Evolutionary conservation across 2,113 vertebrate genomes (phyloP).

Genomic region (Phodopus roborovskii): DNA sequence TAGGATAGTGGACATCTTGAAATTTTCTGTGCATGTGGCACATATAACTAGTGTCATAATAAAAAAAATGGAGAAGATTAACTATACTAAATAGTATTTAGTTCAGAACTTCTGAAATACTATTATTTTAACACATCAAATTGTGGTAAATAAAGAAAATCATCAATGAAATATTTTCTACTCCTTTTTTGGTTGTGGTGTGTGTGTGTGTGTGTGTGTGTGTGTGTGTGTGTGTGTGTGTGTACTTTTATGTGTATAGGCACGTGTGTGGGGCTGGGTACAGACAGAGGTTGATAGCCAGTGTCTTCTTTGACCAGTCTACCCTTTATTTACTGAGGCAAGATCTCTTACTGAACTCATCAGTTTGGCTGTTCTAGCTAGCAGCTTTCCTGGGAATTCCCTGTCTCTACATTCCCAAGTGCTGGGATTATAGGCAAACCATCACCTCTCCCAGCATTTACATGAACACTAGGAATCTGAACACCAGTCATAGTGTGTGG

Average conservation of each 20-base stretch:
- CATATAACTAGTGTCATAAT: background rate
- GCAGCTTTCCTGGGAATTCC: background rate
- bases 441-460: background rate
- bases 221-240: no score
- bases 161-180: slow-evolving; percentile 6
- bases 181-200: background rate
- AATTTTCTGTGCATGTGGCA: background rate
- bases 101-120: background rate
- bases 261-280: background rate
- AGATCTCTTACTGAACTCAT: background rate
- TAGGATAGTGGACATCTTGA: background rate
- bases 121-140: slow-evolving; percentile 31
- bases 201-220: background rate
- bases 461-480: background rate
- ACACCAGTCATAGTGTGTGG: background rate
- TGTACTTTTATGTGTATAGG: background rate
- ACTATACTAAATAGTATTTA: slow-evolving; percentile 8
- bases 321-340: background rate
- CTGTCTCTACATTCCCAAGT: background rate
- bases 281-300: no score
- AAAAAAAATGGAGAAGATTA: background rate
- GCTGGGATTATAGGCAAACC: background rate
- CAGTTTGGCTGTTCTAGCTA: background rate
- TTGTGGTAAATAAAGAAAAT: background rate
- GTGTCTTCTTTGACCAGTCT: background rate